These are phyloP conservation scores for Conistra vaccinii DNA, from an alignment of 2,888 invertebrate genomes.

Conservation along the genomic window DNA sequence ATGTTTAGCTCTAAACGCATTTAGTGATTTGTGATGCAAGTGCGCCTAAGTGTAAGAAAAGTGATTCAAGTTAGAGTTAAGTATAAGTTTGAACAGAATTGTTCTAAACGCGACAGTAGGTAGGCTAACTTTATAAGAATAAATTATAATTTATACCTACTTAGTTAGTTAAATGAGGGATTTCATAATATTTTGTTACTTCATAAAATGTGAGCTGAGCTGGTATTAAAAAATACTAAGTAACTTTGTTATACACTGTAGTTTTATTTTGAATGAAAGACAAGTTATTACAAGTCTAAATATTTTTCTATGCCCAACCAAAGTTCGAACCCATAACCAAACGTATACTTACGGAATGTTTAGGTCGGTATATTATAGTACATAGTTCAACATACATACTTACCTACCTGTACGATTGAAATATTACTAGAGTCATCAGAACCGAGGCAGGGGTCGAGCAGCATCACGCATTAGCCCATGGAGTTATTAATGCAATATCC, in stretches of 20 bases:
- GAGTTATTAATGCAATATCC: neutral
- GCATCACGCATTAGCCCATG: neutral
- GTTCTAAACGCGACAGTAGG: constrained; percentile 9
- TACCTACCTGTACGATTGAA: neutral
- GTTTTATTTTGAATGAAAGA: constrained; percentile 28
- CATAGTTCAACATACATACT: neutral
- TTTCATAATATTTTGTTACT: constrained; percentile 36
- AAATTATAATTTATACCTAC: constrained; percentile 2
- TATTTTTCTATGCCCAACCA: neutral
- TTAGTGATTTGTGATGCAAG: neutral
- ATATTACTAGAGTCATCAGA: neutral
- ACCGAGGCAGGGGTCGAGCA: neutral
- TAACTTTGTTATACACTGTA: constrained; percentile 27
- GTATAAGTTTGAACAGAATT: neutral
- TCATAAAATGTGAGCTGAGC: constrained; percentile 21
- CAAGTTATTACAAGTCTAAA: neutral
- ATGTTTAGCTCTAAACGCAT: neutral
- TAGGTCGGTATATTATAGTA: neutral
- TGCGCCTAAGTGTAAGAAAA: neutral
- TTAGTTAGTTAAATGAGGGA: neutral
- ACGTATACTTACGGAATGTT: neutral
- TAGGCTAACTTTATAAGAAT: constrained; percentile 3
- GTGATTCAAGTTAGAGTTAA: constrained; percentile 13
- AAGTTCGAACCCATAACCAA: neutral
- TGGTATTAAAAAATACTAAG: constrained; percentile 25